phyloP scores from a whole-genome alignment of 2,113 vertebrate species.

The Megaleporinus macrocephalus region DNA sequence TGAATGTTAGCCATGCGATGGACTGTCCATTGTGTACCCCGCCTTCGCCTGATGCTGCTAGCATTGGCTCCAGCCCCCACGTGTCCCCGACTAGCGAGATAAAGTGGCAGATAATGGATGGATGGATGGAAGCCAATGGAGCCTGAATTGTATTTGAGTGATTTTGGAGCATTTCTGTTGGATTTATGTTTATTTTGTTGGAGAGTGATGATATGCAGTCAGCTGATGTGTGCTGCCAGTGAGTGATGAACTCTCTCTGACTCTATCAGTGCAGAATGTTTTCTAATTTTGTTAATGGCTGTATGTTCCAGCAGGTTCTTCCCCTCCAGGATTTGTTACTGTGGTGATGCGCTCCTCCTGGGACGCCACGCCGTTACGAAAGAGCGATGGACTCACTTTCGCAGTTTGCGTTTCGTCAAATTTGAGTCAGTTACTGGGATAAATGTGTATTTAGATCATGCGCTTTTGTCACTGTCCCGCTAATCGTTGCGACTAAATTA shows the following conservation, averaged over 20 bases:
- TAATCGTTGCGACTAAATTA: constrained; percentile 9
- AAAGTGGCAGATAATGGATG: no score
- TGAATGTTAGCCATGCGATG: no score
- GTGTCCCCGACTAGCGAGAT: no score
- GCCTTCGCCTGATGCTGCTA: no score
- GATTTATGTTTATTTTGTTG: no score
- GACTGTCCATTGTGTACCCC: no score
- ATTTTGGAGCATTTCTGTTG: no score
- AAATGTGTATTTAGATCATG: background rate
- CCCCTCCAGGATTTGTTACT: background rate
- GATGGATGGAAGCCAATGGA: no score
- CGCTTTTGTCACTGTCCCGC: background rate
- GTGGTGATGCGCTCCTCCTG: background rate
- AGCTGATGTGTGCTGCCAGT: background rate
- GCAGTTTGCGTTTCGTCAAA: background rate
- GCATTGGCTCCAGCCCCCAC: no score
- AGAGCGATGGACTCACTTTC: background rate
- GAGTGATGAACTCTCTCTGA: background rate
- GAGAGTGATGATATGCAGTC: no score
- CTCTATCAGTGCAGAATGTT: background rate
- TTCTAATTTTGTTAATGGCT: constrained; percentile 6
- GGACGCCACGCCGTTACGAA: background rate
- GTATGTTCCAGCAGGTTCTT: background rate
- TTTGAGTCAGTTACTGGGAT: background rate
- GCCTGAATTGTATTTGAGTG: no score